Evolutionary conservation across 92 coral and sea anemone genomes (phyloP).

Genomic region (Phymanthus crucifer): DNA sequence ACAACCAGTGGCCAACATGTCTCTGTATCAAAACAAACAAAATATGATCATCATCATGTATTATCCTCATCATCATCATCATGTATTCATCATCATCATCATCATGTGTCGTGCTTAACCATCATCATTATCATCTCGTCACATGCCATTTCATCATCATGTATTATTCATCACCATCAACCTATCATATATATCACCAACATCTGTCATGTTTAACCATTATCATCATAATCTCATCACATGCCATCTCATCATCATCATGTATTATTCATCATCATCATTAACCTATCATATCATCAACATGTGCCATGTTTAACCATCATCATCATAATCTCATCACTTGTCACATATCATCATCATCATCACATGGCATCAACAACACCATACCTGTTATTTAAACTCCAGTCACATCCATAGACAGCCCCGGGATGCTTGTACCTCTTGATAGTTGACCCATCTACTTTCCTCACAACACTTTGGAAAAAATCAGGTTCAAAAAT

Average conservation of each 20-base stretch:
- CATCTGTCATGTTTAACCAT: background rate
- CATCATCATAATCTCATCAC: background rate
- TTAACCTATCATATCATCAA: too few species aligned
- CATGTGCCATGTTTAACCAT: background rate
- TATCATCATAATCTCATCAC: background rate
- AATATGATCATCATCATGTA: background rate
- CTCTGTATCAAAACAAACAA: slow-evolving; percentile 51
- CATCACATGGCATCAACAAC: background rate
- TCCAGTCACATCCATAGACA: slow-evolving; percentile 99
- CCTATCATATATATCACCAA: background rate
- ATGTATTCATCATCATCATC: background rate
- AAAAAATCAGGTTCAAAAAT: background rate
- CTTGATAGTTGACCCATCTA: slow-evolving; percentile 85
- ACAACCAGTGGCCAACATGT: slow-evolving; percentile 98
- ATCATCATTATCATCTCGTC: background rate
- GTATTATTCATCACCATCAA: background rate
- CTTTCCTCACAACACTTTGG: slow-evolving; percentile 89
- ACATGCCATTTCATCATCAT: background rate
- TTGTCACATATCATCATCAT: background rate
- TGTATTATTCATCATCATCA: too few species aligned
- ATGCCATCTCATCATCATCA: background rate
- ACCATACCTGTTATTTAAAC: slow-evolving; percentile 91
- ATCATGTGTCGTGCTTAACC: background rate
- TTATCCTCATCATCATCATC: background rate
- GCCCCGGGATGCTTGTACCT: slow-evolving; percentile 92